These are phyloP conservation scores for Drosophila elegans DNA, from an alignment of 1,140 invertebrate genomes.

Conservation along the genomic window DNA sequence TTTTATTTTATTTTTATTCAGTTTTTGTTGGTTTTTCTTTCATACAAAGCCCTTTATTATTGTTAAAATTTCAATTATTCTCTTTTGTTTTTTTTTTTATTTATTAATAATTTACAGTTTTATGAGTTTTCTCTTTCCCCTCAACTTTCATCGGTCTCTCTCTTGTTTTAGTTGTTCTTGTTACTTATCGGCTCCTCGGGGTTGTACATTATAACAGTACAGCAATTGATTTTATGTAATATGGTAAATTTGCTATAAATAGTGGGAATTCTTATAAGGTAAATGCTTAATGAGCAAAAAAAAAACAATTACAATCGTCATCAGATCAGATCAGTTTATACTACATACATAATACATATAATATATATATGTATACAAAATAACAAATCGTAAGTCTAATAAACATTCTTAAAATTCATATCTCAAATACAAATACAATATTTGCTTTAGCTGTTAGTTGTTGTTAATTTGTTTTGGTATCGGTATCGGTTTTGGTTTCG, in stretches of 20 bases:
- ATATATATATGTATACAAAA: slow-evolving; percentile 77
- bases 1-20: slow-evolving; percentile 56
- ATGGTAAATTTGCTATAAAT: slow-evolving; percentile 82
- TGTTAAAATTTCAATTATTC: slow-evolving; percentile 73
- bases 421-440: slow-evolving; percentile 71
- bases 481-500: slow-evolving; percentile 9
- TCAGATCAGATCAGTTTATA: slow-evolving; percentile 70
- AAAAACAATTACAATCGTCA: slow-evolving; percentile 57
- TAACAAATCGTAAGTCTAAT: slow-evolving; percentile 79
- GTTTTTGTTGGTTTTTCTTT: slow-evolving; percentile 55
- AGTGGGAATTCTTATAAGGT: slow-evolving; percentile 75
- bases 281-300: slow-evolving; percentile 82
- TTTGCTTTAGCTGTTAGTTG: slow-evolving; percentile 33
- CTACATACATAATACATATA: slow-evolving; percentile 65
- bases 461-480: slow-evolving; percentile 23
- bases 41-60: slow-evolving; percentile 82
- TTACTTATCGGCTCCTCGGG: slow-evolving; percentile 15
- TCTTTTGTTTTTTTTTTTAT: slow-evolving; percentile 52
- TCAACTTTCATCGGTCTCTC: slow-evolving; percentile 2
- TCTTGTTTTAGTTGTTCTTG: slow-evolving; percentile 17
- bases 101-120: slow-evolving; percentile 78
- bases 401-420: slow-evolving; percentile 82
- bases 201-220: slow-evolving; percentile 78
- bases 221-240: slow-evolving; percentile 72
- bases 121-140: slow-evolving; percentile 39